Evolutionary conservation across 2,797 vertebrate genomes (phyloP), one percentile per base, ranked within the genome.

Genomic region (Astyanax mexicanus): DNA sequence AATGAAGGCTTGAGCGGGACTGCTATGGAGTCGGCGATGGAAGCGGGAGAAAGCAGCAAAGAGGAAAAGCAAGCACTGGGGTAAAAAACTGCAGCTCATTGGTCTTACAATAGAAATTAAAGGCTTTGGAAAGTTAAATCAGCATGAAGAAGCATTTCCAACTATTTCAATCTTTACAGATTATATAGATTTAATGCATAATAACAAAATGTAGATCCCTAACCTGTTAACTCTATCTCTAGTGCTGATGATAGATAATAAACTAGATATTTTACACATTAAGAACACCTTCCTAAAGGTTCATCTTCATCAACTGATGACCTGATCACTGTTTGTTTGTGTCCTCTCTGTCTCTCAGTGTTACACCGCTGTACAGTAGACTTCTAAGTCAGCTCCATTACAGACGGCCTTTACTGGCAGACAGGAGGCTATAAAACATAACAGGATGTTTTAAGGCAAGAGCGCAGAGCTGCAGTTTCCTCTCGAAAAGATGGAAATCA

Each of bases 381-480:
- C 52, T 25, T 0, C 10, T 11, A 9, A 6, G 15, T 60, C 5
- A 21, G 69, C 45, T 69, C n/a, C 37, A 52, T 51, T 62, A 38
- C 23, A 37, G n/a, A 42, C 21, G 19, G 60, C n/a, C 44, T 47
- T 27, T 44, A 27, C 21, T 8, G 23, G 23, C 8, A 15, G 6
- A 65, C 62, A 44, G 0, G 23, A 45, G 6, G 5, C 21, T 23
- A 29, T 66, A n/a, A 44, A 35, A 0, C 25, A 44, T 32, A n/a
- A 25, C 45, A 55, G 3, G 11, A 35, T n/a, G 19, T 17, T 8
- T 35, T 42, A 19, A 15, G n/a, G 27, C n/a, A 42, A 70, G 19
- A 47, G 44, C 37, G 67, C 37, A 51, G 81, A 91, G 87, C 84
- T 91, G 87, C 88, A 91, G 86, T 87, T 91, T 90, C 66, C 49